These are phyloP conservation scores for Prosapia bicincta DNA, from an alignment of 2,888 invertebrate genomes.

Conservation along the genomic window DNA sequence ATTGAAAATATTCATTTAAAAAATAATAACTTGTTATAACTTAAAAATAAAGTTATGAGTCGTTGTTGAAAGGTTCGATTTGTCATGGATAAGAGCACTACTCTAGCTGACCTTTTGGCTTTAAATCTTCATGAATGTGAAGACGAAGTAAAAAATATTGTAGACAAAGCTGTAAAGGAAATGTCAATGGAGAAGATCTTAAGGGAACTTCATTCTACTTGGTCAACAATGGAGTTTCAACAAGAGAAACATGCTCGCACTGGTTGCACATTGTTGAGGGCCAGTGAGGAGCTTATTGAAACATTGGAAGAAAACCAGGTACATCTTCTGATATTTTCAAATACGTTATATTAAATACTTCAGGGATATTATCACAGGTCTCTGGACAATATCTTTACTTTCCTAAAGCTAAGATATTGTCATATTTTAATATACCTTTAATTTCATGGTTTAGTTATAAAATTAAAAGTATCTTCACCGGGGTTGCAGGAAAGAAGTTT, in stretches of 20 bases:
- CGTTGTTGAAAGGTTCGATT: conserved; percentile 69
- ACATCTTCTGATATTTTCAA: too few relatives aligned
- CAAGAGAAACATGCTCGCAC: conserved; percentile 86
- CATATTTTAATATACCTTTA: too few relatives aligned
- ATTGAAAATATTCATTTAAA: too few relatives aligned
- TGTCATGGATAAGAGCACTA: conserved; percentile 90
- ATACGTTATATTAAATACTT: too few relatives aligned
- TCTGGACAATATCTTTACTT: too few relatives aligned
- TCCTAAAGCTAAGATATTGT: too few relatives aligned
- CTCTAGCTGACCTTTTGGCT: conserved; percentile 84
- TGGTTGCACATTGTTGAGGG: conserved; percentile 77
- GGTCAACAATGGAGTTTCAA: conserved; percentile 92
- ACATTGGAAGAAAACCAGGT: conserved; percentile 97
- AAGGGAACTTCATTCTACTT: conserved; percentile 84
- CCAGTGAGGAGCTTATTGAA: conserved; percentile 94
- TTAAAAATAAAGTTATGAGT: not conserved
- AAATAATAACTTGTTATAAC: too few relatives aligned
- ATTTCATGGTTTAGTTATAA: too few relatives aligned
- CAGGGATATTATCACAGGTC: too few relatives aligned
- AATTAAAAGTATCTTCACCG: too few relatives aligned
- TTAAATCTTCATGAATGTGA: conserved; percentile 95
- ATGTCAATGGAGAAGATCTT: conserved; percentile 98
- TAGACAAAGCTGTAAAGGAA: conserved; percentile 97
- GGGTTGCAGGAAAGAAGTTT: too few relatives aligned
- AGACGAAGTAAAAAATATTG: conserved; percentile 95